Evolutionary conservation across 2,888 invertebrate genomes (phyloP).

Genomic region (Athrips mouffetella): DNA sequence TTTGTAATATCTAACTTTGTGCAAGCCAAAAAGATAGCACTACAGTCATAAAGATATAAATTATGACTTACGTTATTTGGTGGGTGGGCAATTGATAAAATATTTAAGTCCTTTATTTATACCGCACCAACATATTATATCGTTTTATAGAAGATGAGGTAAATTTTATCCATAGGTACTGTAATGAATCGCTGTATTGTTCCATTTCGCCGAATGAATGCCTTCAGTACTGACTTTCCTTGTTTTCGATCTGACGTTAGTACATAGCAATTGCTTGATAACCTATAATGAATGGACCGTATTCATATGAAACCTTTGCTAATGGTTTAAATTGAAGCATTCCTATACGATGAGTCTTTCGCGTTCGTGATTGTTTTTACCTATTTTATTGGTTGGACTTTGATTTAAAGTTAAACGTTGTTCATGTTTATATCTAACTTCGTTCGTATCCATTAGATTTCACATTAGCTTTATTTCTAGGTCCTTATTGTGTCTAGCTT

Average conservation of each 20-base stretch:
- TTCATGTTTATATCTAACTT: too few relatives aligned
- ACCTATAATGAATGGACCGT: constrained; percentile 20
- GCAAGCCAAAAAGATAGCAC: too few relatives aligned
- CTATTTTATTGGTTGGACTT: too few relatives aligned
- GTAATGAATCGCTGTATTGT: constrained; percentile 11
- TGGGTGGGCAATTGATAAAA: background rate
- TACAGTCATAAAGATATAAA: too few relatives aligned
- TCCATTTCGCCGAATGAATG: constrained; percentile 8
- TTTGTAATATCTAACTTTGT: too few relatives aligned
- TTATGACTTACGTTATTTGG: too few relatives aligned
- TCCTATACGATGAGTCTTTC: constrained; percentile 26
- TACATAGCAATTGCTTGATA: constrained; percentile 14
- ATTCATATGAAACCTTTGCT: constrained; percentile 13
- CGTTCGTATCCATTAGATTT: too few relatives aligned
- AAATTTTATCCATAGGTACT: background rate
- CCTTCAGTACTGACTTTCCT: constrained; percentile 14
- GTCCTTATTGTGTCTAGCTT: too few relatives aligned
- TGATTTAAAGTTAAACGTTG: too few relatives aligned
- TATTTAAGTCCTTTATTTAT: background rate
- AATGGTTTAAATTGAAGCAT: constrained; percentile 30
- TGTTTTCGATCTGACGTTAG: constrained; percentile 9
- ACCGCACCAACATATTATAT: background rate
- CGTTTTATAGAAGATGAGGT: too few relatives aligned
- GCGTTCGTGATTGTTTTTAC: background rate
- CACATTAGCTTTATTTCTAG: too few relatives aligned